Base-by-base conservation (phyloP, 2,113 vertebrate species). In the Clupea harengus region DNA sequence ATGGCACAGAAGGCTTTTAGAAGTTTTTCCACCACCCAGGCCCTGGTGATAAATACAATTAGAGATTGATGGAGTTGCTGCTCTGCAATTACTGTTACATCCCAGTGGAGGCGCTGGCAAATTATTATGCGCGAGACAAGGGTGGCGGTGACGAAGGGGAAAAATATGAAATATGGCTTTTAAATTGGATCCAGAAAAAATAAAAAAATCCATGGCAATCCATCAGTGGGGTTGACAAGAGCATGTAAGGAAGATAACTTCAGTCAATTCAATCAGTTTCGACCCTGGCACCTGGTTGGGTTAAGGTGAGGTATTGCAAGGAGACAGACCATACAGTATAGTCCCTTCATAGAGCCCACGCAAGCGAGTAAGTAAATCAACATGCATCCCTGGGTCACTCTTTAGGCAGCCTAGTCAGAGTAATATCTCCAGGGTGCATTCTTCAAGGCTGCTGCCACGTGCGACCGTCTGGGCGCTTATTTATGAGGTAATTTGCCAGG, bases 51-150 rank as follows among this genome's bases (percentile, higher is more conserved):
- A 78, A 83, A 83, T 81, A 72, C 81, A 85, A 87, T 87, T 83
- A 85, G 45, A 85, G 83, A 54, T 84, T 8, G 22, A 82, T 47
- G 49, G 75, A 83, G 84, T 81, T 64, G 83, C 86, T 64, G 83
- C 86, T 86, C 78, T 44, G 47, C 84, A 84, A 49, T 84, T 82
- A 82, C 72, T 80, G 81, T 50, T 86, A 28, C 64, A 28, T 84
- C 86, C 75, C 28, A 46, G 44, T 15, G 7, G 52, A 85, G 81
- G 54, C 60, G 82, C 78, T 50, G 25, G 52, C 60, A 81, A 81
- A 85, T 89, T 85, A 89, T 47, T 83, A 85, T 87, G 75, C 81
- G 32, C 85, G 45, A 85, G 49, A 81, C 46, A 85, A 52, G 49
- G 67, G 85, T 45, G 52, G 39, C 44, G 18, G 82, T 64, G 64